phyloP scores from a whole-genome alignment of 2,888 invertebrate species.

The Chrysolina haemoptera region DNA sequence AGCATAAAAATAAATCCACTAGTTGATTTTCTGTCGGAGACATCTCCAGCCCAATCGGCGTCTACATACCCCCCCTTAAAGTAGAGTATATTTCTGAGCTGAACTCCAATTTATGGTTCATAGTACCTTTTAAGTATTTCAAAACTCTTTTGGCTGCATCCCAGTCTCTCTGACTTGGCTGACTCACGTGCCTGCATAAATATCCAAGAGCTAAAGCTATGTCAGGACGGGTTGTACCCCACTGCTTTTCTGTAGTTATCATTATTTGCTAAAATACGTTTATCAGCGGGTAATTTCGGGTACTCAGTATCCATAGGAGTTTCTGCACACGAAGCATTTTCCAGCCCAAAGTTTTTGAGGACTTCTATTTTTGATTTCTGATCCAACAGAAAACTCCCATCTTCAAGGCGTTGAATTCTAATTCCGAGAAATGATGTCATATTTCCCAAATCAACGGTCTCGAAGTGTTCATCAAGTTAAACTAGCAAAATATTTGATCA shows the following conservation, averaged over 20 bases:
- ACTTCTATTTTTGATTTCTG: too few relatives aligned
- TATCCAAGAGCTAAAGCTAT: neutral
- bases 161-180: conserved; percentile 22
- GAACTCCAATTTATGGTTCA: neutral
- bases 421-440: too few relatives aligned
- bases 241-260: neutral
- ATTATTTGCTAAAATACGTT: neutral
- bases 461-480: too few relatives aligned
- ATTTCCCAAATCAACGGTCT: too few relatives aligned
- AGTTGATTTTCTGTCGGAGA: conserved; percentile 64
- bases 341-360: too few relatives aligned
- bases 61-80: conserved; percentile 26
- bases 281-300: too few relatives aligned
- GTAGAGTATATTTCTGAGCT: neutral
- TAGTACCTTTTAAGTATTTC: neutral
- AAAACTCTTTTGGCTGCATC: conserved; percentile 8
- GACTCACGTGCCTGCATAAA: conserved; percentile 17
- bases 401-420: too few relatives aligned
- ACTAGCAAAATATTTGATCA: too few relatives aligned
- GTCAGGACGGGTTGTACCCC: neutral
- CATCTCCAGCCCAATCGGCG: conserved; percentile 41
- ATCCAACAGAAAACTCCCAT: too few relatives aligned
- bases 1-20: conserved; percentile 57
- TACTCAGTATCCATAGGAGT: too few relatives aligned
- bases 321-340: too few relatives aligned